Evolutionary conservation across 1,140 invertebrate genomes (phyloP), one percentile per base, ranked within the genome.

Genomic region (Apolygus lucorum): DNA sequence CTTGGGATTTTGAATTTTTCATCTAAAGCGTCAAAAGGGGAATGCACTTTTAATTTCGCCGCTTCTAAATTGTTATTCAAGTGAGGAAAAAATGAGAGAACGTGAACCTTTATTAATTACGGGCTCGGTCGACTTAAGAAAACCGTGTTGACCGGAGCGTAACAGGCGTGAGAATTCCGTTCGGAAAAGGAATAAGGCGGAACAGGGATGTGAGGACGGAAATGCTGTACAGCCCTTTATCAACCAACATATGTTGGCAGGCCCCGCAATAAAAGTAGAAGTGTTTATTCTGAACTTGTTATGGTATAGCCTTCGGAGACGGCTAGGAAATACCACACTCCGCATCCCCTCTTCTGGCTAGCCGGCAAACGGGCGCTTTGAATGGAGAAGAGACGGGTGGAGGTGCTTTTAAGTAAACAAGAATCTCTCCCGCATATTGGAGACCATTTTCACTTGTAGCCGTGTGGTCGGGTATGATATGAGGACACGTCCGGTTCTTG

Each of bases 271-370:
- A 59, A 59, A 59, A 59, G 54, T 59, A 21, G 22, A 59, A 59
- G 54, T 59, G 54, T 59, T 59, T 59, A 59, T 59, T 59, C 54
- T 59, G 13, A 24, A 59, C 13, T 59, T 59, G 54, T 59, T 59
- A 59, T 59, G 34, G 34, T 42, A 4, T n/a, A n/a, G n/a, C n/a
- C n/a, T n/a, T n/a, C n/a, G n/a, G n/a, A n/a, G n/a, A n/a, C n/a
- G n/a, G n/a, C n/a, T n/a, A n/a, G n/a, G n/a, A n/a, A n/a, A n/a
- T n/a, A n/a, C n/a, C n/a, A n/a, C n/a, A n/a, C n/a, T n/a, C n/a
- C n/a, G n/a, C n/a, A n/a, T n/a, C n/a, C n/a, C n/a, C n/a, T n/a
- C n/a, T n/a, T n/a, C n/a, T n/a, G n/a, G n/a, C n/a, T n/a, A n/a
- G n/a, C n/a, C n/a, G n/a, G n/a, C n/a, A n/a, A n/a, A n/a, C n/a